Conservation (phyloP, 2,888 invertebrate genomes). For the Cyrtodaria siliqua region DNA sequence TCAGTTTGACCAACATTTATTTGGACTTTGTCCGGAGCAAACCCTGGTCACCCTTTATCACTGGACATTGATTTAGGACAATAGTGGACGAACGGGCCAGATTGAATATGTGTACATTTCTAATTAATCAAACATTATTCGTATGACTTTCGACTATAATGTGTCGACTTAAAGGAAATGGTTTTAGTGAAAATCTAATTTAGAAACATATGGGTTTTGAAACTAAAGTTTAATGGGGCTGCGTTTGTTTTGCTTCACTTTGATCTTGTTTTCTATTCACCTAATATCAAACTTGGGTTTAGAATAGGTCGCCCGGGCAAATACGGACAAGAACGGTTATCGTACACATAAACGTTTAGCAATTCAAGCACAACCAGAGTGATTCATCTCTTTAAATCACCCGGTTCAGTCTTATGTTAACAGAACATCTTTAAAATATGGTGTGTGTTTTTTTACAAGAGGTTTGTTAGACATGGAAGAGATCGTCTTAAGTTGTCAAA, state of each 20-base stretch:
- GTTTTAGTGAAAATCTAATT: constrained; percentile 1
- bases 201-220: constrained; percentile 13
- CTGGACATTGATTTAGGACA: constrained; percentile 28
- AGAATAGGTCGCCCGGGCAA: too few relatives aligned
- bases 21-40: neutral
- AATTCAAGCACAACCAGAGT: too few relatives aligned
- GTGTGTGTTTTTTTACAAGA: too few relatives aligned
- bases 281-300: too few relatives aligned
- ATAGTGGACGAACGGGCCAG: constrained; percentile 4
- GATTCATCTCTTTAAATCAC: too few relatives aligned
- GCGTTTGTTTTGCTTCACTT: constrained; percentile 28
- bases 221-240: constrained; percentile 35
- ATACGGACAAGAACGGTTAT: too few relatives aligned
- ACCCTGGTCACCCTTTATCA: neutral
- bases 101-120: constrained; percentile 50
- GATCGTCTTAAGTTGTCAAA: too few relatives aligned
- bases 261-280: constrained; percentile 21
- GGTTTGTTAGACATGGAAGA: too few relatives aligned
- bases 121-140: constrained; percentile 52
- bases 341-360: too few relatives aligned
- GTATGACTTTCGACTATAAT: neutral
- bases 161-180: constrained; percentile 6
- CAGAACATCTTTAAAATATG: too few relatives aligned
- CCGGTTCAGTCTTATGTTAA: too few relatives aligned
- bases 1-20: constrained; percentile 30